phyloP scores from a whole-genome alignment of 2,888 invertebrate species.

The Drosophila rellima region DNA sequence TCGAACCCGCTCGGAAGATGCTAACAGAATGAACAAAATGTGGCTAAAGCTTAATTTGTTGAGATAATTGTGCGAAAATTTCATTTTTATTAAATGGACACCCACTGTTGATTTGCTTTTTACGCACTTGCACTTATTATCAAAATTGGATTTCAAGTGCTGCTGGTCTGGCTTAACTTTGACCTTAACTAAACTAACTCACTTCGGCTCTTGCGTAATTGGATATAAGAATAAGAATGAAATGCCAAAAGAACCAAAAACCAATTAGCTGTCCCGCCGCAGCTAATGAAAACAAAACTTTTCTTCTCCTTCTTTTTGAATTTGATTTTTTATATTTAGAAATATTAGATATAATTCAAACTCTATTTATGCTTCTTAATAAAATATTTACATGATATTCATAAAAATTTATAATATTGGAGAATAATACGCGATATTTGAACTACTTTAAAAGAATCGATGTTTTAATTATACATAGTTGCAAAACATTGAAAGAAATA shows the following conservation, averaged over 20 bases:
- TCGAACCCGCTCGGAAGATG: conserved; percentile 21
- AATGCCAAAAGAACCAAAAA: conserved; percentile 45
- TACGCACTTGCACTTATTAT: conserved; percentile 63
- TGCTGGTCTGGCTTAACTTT: conserved; percentile 51
- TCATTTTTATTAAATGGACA: conserved; percentile 77
- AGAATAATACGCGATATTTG: background rate
- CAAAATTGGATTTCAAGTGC: conserved; percentile 76
- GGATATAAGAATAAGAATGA: conserved; percentile 62
- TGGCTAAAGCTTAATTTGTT: conserved; percentile 77
- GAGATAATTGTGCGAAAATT: conserved; percentile 78
- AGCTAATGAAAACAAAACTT: conserved; percentile 31
- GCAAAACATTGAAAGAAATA: too few relatives aligned
- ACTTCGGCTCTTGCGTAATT: conserved; percentile 67
- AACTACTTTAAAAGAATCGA: too few relatives aligned
- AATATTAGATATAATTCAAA: background rate
- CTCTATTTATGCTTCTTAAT: background rate
- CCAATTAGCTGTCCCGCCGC: conserved; percentile 56
- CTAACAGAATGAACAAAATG: conserved; percentile 54
- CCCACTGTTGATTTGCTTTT: conserved; percentile 47
- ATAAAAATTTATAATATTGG: background rate
- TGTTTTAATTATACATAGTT: too few relatives aligned
- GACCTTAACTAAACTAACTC: conserved; percentile 62
- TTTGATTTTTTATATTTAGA: background rate
- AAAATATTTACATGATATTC: background rate
- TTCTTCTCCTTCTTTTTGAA: conserved; percentile 7